Evolutionary conservation across 1,140 invertebrate genomes (phyloP), one percentile per base, ranked within the genome.

Genomic region (Drosophila prosaltans): DNA sequence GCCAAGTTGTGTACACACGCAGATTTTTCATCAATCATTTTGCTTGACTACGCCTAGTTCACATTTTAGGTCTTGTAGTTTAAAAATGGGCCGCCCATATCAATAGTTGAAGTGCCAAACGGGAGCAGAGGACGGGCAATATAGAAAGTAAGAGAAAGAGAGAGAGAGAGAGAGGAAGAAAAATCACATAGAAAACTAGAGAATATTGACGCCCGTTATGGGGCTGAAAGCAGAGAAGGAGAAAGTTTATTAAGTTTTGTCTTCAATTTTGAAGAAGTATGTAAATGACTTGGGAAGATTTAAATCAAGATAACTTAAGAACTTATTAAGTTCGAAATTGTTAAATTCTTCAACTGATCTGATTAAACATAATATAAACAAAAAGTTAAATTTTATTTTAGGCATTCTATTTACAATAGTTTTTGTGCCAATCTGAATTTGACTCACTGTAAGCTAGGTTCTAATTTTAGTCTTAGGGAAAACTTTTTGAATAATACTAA

Each of bases 1-100:
- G 81, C 70, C 78, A 84, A 86, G 75, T 81, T 86, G 71, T 84
- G 78, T 86, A 86, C 71, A 82, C 77, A 83, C 75, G 75, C 74
- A 70, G 78, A 78, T 80, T 74, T 88, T 74, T 74, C 83, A 88
- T 88, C 83, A 88, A 89, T 88, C 83, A 88, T 89, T 89, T 86
- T 59, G 67, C 68, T 64, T 73, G 71, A 75, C 65, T 72, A 68
- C 63, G 74, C 65, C 81, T 66, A 66, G 80, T 67, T 80, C 77
- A 66, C 69, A 78, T 78, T 78, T 67, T 78, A 69, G 75, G 75
- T 61, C 75, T 62, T 72, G 75, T 78, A 78, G 69, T 78, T 78
- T 78, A 78, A 78, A 78, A 78, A 78, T 78, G 74, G 75, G 74
- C 74, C 74, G 63, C 74, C 63, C 21, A 51, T 64, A 72, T 78